A percentile compares a stretch with the other conserved stretches of the same genome.
phyloP scores from a whole-genome alignment of 2,888 invertebrate genomes.

The Bellardia bayeri region DNA sequence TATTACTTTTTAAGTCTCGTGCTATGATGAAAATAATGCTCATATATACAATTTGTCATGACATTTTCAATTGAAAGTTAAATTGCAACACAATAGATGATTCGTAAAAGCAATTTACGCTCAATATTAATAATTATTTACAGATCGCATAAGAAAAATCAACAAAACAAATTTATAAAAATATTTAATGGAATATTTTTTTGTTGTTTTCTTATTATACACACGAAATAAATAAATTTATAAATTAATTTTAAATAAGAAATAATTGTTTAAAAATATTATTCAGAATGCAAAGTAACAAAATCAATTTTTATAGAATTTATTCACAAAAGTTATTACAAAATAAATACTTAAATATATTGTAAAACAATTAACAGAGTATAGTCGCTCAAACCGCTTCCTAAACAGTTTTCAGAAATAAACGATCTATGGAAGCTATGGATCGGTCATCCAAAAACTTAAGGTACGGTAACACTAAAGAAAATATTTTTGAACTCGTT shows the following conservation, averaged over 20 bases:
- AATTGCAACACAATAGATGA: conserved; percentile 55
- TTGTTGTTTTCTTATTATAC: conserved; percentile 11
- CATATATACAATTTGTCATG: conserved; percentile 39
- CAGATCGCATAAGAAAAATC: conserved; percentile 27
- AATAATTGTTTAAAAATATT: conserved; percentile 25
- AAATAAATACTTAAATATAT: no score
- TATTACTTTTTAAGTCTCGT: conserved; percentile 26
- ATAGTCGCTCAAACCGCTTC: no score
- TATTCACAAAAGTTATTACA: no score
- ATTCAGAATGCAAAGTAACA: not conserved
- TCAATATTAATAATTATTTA: conserved; percentile 53
- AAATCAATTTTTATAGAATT: not conserved
- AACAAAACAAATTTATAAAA: conserved; percentile 1
- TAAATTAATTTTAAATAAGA: conserved; percentile 14
- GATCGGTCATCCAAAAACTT: no score
- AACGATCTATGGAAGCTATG: no score
- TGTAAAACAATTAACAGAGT: no score
- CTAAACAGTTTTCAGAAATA: no score
- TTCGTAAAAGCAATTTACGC: conserved; percentile 39
- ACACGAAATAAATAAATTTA: conserved; percentile 33
- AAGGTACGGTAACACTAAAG: no score
- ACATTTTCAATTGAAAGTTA: conserved; percentile 56
- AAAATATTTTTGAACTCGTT: no score
- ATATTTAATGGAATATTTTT: conserved; percentile 32
- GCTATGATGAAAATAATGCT: not conserved